Evolutionary conservation across 1,140 invertebrate species (phyloP), one percentile per base, ranked within the genome.

Genomic region (Trichonephila inaurata): DNA sequence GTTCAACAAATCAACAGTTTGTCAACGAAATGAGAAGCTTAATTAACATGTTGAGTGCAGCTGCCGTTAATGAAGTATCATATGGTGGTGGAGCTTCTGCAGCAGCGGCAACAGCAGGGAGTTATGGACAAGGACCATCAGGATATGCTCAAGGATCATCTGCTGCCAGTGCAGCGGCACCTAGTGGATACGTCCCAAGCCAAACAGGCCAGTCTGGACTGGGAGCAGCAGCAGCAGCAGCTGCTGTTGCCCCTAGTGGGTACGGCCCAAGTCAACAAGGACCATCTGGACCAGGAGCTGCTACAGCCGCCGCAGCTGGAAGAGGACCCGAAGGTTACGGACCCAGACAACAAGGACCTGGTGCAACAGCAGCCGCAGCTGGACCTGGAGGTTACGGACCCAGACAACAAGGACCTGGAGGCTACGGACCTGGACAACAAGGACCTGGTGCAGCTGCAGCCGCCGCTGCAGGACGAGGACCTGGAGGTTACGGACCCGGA

Each of bases 11-110:
- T 51, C n/a, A 3, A 19, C 14, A 24, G 33, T 91, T 91, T 28
- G 28, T 91, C 8, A 82, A 62, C 1, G 89, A 91, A 91, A 91
- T 91, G 2, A 62, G 51, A 0, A 40, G 28, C 0, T 62, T 88
- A 64, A 28, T 88, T 6, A 44, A 14, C 3, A 66, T 88, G 33
- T 21, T 88, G 2, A 24, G 33, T 10, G 16, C 64, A 66, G 24
- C 44, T 2, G 6, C 19, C 6, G 58, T 3, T n/a, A 85, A 85
- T 85, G 19, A 21, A 60, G 12, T 61, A 18, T 51, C 51, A 82
- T 19, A 72, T 1, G 72, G 21, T 3, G 33, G 19, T 60, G 51
- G 16, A 64, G 40, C 62, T 40, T 33, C 64, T 5, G 4, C 28
- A 28, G 28, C 28, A 28, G 28, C 28, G 28, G 40, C 16, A 21